Base-by-base conservation (phyloP, 2,888 invertebrate genomes). In the Pollenia griseotomentosa region DNA sequence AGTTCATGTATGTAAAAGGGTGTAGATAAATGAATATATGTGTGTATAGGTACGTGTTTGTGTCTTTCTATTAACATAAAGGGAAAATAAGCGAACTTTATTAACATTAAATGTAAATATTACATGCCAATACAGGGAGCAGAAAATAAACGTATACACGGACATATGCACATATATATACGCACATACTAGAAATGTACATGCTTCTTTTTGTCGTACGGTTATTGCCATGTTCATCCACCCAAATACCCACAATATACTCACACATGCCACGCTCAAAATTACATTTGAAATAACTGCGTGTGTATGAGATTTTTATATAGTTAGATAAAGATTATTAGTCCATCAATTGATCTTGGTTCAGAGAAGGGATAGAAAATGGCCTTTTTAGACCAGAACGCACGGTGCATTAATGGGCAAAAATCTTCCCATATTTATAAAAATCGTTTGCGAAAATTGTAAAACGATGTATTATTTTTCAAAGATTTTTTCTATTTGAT, bases 81-180 rank as follows among this genome's bases (percentile, higher is more conserved):
- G 12, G 33, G 44, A 61, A 14, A 44, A 40, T 51, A 74, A 74
- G 79, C 46, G 40, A 59, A 65, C 48, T 65, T 59, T 77, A n/a
- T 65, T 71, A 71, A 73, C 73, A 73, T 81, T 81, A 46, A 61
- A 53, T 51, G 65, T 57, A 55, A 81, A 75, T 70, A 70, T 78
- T 83, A 66, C 51, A 55, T 65, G 55, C 23, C 42, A 59, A 68
- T 57, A 53, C 51, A 23, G 23, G 10, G 33, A 33, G 10, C 42
- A 10, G 8, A 40, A 6, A 33, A 33, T 33, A 44, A 5, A 40
- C 42, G n/a, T 7, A 63, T 8, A 19, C 40, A 16, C 14, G 14
- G 11, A 14, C 12, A 16, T 3, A 23, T 11, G 10, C 16, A 11
- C 2, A 19, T n/a, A 19, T n/a, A 2, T 23, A 2, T 23, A 23